phyloP scores from a whole-genome alignment of 2,888 invertebrate species.

The Drosophila borborema region DNA sequence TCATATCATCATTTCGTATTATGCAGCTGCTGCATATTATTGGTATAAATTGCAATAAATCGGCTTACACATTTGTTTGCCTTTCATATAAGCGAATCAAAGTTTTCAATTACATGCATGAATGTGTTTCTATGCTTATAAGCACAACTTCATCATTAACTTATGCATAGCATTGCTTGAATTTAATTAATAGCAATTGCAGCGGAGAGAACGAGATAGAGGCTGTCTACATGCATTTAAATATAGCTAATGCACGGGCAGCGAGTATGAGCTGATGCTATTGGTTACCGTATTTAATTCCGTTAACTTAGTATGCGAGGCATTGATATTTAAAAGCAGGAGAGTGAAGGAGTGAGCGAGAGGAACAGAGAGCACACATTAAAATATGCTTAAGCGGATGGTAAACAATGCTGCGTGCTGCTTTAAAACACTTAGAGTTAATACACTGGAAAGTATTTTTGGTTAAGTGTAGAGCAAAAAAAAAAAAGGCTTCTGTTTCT shows the following conservation, averaged over 20 bases:
- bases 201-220: background rate
- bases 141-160: constrained; percentile 5
- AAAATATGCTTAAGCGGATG: background rate
- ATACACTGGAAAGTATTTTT: background rate
- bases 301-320: background rate
- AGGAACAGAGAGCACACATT: background rate
- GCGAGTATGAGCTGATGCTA: background rate
- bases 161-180: background rate
- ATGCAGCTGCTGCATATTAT: background rate
- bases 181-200: background rate
- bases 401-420: background rate
- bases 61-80: background rate
- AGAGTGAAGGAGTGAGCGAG: no score
- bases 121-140: background rate
- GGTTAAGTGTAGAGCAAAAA: background rate
- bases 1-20: no score
- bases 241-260: background rate
- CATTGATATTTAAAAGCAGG: background rate
- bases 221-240: background rate
- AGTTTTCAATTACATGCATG: constrained; percentile 2
- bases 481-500: background rate
- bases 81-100: background rate
- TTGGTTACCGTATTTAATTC: background rate
- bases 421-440: background rate
- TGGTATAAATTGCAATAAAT: background rate